Evolutionary conservation across 2,113 vertebrate genomes (phyloP), one percentile per base, ranked within the genome.

Genomic region (Haemorhous mexicanus): DNA sequence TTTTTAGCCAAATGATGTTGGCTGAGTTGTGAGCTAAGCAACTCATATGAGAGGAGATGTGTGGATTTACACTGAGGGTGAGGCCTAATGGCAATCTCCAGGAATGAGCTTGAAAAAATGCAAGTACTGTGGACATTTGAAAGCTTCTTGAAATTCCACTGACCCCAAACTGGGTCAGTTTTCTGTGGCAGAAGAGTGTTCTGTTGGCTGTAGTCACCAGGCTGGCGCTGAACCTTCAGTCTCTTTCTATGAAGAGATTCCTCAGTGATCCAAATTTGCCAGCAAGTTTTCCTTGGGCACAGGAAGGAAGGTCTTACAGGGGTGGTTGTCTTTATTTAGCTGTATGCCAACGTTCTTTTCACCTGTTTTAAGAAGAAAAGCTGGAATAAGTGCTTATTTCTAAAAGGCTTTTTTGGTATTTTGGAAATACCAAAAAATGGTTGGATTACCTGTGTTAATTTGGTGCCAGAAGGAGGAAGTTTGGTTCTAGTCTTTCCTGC

Each of bases 21-120:
- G 33, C 30, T 22, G 32, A 56, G 16, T 17, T 73, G 68, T 52
- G 16, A 17, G 19, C 46, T 22, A 19, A 86, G 39, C 11, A 37
- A 3, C 22, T 49, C 8, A 4, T 13, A 1, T 3, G 20, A 55
- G n/a, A 10, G 24, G 56, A 63, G 9, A 3, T 27, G 9, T 23
- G 8, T 24, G 18, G 18, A 12, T 28, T 91, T 33, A 47, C 13
- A 23, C 2, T 3, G 20, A 27, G 24, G 14, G 15, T 3, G 11
- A 76, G 24, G 26, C 22, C 28, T n/a, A 4, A 27, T 0, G 18
- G 13, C 17, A 7, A 6, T 37, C 9, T 49, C 27, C 49, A 77
- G 24, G 7, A 69, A 52, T 16, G 23, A 37, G 27, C 20, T 49
- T 35, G 41, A 41, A 69, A 47, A 28, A 19, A 12, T 23, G 5